These are phyloP conservation scores for Ceuthmochares aereus DNA, from an alignment of 2,113 vertebrate genomes.

Conservation along the genomic window DNA sequence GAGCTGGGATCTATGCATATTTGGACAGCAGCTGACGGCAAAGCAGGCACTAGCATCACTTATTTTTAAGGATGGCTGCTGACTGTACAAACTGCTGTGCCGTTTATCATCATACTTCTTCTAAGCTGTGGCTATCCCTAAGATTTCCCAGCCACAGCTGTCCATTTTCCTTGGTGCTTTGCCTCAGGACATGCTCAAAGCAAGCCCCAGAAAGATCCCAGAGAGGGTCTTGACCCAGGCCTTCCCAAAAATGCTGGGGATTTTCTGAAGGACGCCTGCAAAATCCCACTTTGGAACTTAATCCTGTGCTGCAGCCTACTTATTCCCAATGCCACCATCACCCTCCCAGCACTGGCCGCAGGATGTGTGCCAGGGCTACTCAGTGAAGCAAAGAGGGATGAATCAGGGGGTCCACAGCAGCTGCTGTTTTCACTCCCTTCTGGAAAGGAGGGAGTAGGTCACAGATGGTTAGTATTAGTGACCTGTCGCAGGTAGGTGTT, in stretches of 20 bases:
- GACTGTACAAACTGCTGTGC: neutral
- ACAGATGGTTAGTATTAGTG: neutral
- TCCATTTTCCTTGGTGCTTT: neutral
- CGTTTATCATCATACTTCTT: rapidly evolving
- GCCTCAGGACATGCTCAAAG: neutral
- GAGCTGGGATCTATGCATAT: neutral
- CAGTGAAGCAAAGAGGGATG: neutral
- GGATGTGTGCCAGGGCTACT: rapidly evolving
- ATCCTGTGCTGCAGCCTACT: neutral
- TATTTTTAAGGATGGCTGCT: neutral
- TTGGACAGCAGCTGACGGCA: neutral
- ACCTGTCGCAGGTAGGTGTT: neutral
- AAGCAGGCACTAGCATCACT: neutral
- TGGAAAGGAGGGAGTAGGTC: neutral
- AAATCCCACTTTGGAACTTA: neutral
- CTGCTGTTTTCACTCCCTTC: neutral
- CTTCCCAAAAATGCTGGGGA: rapidly evolving
- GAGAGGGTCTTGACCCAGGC: neutral
- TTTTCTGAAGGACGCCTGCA: neutral
- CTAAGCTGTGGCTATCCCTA: neutral
- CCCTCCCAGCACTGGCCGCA: neutral
- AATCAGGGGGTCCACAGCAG: rapidly evolving
- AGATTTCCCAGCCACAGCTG: neutral
- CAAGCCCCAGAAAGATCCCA: neutral
- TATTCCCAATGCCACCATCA: neutral